Evolutionary conservation across 2,113 vertebrate species (phyloP).

Genomic region (Oreochromis spilurus): DNA sequence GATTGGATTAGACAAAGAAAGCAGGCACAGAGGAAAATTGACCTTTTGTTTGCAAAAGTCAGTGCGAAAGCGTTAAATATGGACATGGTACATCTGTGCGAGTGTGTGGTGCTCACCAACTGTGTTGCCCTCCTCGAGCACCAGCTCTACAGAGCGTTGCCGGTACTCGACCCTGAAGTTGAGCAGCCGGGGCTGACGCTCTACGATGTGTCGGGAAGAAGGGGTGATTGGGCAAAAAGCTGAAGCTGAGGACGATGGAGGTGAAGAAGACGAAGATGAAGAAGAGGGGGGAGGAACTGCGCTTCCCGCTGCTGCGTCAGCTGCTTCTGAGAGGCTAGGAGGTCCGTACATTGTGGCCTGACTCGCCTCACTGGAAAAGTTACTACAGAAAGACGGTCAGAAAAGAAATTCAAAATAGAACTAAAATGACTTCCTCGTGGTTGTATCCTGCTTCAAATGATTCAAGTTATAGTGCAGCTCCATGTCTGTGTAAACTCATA

Average conservation of each 20-base stretch:
- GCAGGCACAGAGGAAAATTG: background rate
- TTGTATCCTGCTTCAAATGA: background rate
- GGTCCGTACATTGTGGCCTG: conserved; percentile 70
- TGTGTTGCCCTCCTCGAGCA: conserved; percentile 91
- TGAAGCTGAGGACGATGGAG: conserved; percentile 77
- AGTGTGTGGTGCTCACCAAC: conserved; percentile 80
- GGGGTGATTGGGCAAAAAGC: conserved; percentile 86
- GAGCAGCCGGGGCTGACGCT: conserved; percentile 92
- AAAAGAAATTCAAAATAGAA: background rate
- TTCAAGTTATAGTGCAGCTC: background rate
- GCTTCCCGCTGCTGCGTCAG: conserved; percentile 46
- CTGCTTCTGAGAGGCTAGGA: conserved; percentile 62
- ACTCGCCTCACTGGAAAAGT: conserved; percentile 80
- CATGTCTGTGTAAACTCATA: background rate
- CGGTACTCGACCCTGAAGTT: conserved; percentile 96
- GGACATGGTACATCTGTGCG: background rate
- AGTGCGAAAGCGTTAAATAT: background rate
- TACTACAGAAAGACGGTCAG: conserved; percentile 64
- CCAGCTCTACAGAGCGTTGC: conserved; percentile 89
- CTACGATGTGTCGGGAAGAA: conserved; percentile 88
- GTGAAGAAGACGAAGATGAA: conserved; percentile 72
- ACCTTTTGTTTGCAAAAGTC: background rate
- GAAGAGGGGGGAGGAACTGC: conserved; percentile 56
- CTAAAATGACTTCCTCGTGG: background rate
- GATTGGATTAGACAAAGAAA: background rate